Evolutionary conservation across 2,888 invertebrate species (phyloP), one percentile per base, ranked within the genome.

Genomic region (Macrosoma leucophasiata): DNA sequence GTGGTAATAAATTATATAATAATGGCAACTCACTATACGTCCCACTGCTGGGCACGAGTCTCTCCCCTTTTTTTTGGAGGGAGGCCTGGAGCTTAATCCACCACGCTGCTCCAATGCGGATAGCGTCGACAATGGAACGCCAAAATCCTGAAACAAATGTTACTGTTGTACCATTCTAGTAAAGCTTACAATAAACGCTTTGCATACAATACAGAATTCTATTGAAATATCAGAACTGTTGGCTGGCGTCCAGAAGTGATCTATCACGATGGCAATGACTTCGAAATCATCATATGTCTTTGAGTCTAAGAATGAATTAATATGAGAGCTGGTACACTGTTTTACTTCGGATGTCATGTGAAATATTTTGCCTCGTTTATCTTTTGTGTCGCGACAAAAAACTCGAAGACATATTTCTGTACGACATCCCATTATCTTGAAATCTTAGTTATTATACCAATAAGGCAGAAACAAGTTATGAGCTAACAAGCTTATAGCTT

Each of bases 241-340:
- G 41, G 39, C 39, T 14, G 11, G 13, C 17, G 20, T 35, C 41
- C 41, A 41, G 29, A 32, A n/a, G n/a, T 23, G 17, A 34, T 32
- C 13, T 29, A 22, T 40, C 25, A 27, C 10, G 10, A 30, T 23
- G 33, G 24, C 33, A 24, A 35, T 43, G 34, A 30, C 27, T 40
- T 36, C 38, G 33, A 29, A 26, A 39, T 41, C 36, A 46, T 41
- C 32, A 33, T 40, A 35, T 31, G 38, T 41, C 43, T 37, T 27
- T 33, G 28, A 18, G 38, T 21, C 43, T 45, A 37, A 43, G 23
- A 37, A 20, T 27, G 41, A 39, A 41, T 41, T 45, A 47, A 43
- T 41, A 43, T 34, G 21, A 19, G 18, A 25, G 29, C 26, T 33
- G 35, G 31, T 26, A 36, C 32, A 31, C 36, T 28, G 24, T 38